A percentile compares a stretch with the other conserved stretches of the same genome.
Evolutionary conservation across 2,113 vertebrate species (phyloP).

Genomic region (Columbina picui): DNA sequence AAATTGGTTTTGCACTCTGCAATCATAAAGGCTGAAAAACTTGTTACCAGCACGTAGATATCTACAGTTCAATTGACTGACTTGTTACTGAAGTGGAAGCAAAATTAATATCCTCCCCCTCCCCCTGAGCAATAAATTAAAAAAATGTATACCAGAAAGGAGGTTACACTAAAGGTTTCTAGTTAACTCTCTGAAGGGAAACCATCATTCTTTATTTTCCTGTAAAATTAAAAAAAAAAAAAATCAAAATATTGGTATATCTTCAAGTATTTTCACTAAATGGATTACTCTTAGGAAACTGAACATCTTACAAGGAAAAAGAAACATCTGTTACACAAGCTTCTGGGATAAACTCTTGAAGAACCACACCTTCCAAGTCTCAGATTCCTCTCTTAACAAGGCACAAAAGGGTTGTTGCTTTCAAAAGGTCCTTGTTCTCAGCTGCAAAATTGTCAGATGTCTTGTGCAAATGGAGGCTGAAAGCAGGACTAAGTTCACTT

Average conservation of each 20-base stretch:
- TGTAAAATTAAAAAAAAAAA: background rate
- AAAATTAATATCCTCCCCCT: background rate
- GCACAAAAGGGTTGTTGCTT: slow-evolving; percentile 79
- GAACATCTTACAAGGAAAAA: slow-evolving; percentile 44
- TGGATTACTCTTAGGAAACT: slow-evolving; percentile 52
- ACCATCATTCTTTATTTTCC: slow-evolving; percentile 8
- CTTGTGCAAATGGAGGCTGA: slow-evolving; percentile 50
- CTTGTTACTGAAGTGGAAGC: background rate
- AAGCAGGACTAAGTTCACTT: slow-evolving; percentile 41
- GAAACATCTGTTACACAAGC: slow-evolving; percentile 4
- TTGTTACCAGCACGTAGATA: background rate
- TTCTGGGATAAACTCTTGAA: slow-evolving; percentile 15
- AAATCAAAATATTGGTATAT: slow-evolving; percentile 23
- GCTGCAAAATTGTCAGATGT: slow-evolving; percentile 43
- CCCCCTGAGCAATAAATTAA: slow-evolving; percentile 73
- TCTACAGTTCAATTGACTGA: background rate
- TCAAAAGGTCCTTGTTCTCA: slow-evolving; percentile 59
- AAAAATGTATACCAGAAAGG: slow-evolving; percentile 49
- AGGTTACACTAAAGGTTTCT: slow-evolving; percentile 30
- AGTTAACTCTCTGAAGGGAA: slow-evolving; percentile 26
- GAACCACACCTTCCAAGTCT: slow-evolving; percentile 41
- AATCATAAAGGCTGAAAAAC: slow-evolving; percentile 25
- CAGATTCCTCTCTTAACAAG: slow-evolving; percentile 72
- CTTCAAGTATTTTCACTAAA: slow-evolving; percentile 75
- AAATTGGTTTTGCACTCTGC: background rate